Evolutionary conservation across 2,797 vertebrate genomes (phyloP), one percentile per base, ranked within the genome.

Genomic region (Chlorospingus semifuscus): DNA sequence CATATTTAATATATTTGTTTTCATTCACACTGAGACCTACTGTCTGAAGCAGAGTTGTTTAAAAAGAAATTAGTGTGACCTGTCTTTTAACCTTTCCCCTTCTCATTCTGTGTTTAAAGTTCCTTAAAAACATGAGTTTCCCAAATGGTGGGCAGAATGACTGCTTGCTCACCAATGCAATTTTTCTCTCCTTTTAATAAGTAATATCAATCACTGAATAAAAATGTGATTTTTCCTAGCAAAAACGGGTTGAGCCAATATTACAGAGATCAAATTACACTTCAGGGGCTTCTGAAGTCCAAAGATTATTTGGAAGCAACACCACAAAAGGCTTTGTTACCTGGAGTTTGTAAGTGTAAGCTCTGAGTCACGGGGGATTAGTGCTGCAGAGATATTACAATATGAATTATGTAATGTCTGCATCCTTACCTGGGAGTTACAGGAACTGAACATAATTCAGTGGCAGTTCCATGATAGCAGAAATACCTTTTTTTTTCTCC

Each of bases 21-120:
- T 44, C 61, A 61, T 84, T 86, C 94, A 41, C 46, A 37, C 59
- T 50, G 74, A 70, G 77, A 93, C 55, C 63, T 42, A 16, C 83
- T 59, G n/a, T 30, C 78, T 90, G 72, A 79, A 69, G 46, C 61
- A 57, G 85, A 96, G 80, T 90, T 69, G 71, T 89, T 94, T 93
- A 87, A 85, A 91, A 90, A 81, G 75, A 88, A 93, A 78, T 95
- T 81, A 70, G 68, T 4, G 0, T 89, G 90, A 96, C 78, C 83
- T 88, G 95, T 77, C 91, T 96, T 96, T 91, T 95, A 79, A 85
- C 83, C 96, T 93, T 90, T 89, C 53, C 57, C 83, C 87, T 86
- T 46, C 77, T 89, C 41, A 11, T 68, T 95, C 46, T 69, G 34
- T 65, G 41, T 53, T 81, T 71, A 26, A 87, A 90, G 39, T 91